Conservation (phyloP, 2,888 invertebrate species). For the Polydesmus complanatus region DNA sequence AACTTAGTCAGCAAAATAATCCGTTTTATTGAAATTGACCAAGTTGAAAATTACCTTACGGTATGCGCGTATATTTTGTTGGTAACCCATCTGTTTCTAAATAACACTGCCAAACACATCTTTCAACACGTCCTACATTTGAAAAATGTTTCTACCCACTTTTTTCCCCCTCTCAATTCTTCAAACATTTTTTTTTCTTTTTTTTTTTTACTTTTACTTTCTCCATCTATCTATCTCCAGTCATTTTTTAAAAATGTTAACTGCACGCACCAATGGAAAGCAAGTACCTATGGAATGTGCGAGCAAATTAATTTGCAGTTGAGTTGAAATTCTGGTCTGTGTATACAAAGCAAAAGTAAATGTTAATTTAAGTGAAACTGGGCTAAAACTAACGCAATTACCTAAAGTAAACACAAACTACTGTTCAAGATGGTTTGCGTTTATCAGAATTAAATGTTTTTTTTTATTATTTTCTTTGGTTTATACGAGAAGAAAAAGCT, state of each 20-base stretch:
- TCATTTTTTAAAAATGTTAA: background rate
- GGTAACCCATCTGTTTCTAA: background rate
- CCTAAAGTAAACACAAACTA: background rate
- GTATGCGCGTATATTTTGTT: background rate
- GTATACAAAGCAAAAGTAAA: background rate
- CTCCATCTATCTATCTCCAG: background rate
- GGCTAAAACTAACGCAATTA: background rate
- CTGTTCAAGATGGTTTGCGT: no score
- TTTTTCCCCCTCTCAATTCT: background rate
- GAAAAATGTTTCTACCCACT: background rate
- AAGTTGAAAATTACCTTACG: no score
- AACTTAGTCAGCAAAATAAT: no score
- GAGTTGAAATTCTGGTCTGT: background rate
- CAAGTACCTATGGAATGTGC: background rate
- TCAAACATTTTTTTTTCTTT: background rate
- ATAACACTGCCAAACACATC: constrained; percentile 2
- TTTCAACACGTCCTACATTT: constrained; percentile 11
- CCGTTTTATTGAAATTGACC: no score
- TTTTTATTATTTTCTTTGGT: no score
- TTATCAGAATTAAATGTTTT: no score
- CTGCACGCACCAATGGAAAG: background rate
- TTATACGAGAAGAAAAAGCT: no score
- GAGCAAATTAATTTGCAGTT: background rate
- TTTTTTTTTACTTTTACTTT: no score
- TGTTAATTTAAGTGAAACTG: background rate